These are phyloP conservation scores for Drosophila tropicalis DNA, from an alignment of 1,140 invertebrate species.

Conservation along the genomic window DNA sequence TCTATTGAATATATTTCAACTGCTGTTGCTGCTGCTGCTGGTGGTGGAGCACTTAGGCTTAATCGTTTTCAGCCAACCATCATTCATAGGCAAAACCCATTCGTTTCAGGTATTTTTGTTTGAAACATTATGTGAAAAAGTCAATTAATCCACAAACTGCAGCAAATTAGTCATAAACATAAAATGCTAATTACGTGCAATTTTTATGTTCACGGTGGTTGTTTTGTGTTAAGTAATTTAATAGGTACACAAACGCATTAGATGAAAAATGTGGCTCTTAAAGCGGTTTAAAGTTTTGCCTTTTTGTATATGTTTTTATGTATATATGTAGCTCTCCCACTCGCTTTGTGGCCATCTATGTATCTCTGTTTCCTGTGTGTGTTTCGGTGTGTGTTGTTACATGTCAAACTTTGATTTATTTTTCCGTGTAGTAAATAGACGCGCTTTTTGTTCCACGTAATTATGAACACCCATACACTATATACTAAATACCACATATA, in stretches of 20 bases:
- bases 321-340: slow-evolving; percentile 3
- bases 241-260: slow-evolving; percentile 50
- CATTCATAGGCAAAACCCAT: slow-evolving; percentile 18
- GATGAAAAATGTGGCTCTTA: slow-evolving; percentile 49
- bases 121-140: slow-evolving; percentile 51
- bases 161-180: slow-evolving; percentile 75
- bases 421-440: slow-evolving; percentile 64
- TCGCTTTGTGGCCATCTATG: background rate
- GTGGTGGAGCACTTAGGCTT: slow-evolving; percentile 34
- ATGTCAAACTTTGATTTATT: slow-evolving; percentile 79
- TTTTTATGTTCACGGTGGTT: slow-evolving; percentile 51
- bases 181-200: slow-evolving; percentile 76
- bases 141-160: slow-evolving; percentile 77
- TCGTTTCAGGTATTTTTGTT: slow-evolving; percentile 32
- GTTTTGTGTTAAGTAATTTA: slow-evolving; percentile 61
- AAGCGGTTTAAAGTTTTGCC: slow-evolving; percentile 34
- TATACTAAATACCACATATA: background rate
- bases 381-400: slow-evolving; percentile 34
- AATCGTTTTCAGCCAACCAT: slow-evolving; percentile 41
- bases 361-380: slow-evolving; percentile 30
- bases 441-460: slow-evolving; percentile 58
- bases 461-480: slow-evolving; percentile 28
- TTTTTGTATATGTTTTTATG: background rate
- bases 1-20: slow-evolving; percentile 36
- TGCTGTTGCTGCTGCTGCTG: slow-evolving; percentile 1